Conservation (phyloP, 2,113 vertebrate genomes). For the Micronycteris hirsuta region DNA sequence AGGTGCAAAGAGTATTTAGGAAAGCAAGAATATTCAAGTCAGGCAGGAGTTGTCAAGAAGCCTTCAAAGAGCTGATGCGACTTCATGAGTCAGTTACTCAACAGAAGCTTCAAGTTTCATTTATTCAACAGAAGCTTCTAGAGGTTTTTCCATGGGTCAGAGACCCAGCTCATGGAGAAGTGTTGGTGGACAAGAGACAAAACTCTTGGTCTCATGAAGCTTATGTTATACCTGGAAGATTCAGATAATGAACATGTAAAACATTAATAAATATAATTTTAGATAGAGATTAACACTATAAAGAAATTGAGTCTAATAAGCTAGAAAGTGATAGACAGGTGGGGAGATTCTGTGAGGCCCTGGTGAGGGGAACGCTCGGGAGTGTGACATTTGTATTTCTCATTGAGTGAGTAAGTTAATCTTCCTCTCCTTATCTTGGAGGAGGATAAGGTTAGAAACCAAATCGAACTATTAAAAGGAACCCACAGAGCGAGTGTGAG, state of each 20-base stretch:
- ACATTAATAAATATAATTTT: not conserved
- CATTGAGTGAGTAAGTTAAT: not conserved
- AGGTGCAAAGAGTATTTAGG: not conserved
- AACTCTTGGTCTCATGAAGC: not conserved
- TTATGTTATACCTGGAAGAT: not conserved
- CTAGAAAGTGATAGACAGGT: not conserved
- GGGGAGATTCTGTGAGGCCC: not conserved
- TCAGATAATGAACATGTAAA: not conserved
- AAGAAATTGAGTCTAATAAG: not conserved
- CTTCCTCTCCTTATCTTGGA: not conserved
- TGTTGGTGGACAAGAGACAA: not conserved
- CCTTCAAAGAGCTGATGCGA: not conserved
- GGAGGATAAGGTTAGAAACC: not conserved
- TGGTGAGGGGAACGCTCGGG: not conserved
- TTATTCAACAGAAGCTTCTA: not conserved
- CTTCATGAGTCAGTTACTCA: not conserved
- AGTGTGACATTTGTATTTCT: not conserved
- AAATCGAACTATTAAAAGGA: not conserved
- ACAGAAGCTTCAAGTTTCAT: not conserved
- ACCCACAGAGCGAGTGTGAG: not conserved
- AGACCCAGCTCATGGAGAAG: not conserved
- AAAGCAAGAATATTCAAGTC: not conserved
- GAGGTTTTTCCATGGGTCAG: not conserved
- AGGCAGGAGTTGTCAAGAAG: not conserved
- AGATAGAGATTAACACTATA: not conserved